phyloP scores from a whole-genome alignment of 35 echinoderm and acorn worm genomes.

The Acanthaster planci region DNA sequence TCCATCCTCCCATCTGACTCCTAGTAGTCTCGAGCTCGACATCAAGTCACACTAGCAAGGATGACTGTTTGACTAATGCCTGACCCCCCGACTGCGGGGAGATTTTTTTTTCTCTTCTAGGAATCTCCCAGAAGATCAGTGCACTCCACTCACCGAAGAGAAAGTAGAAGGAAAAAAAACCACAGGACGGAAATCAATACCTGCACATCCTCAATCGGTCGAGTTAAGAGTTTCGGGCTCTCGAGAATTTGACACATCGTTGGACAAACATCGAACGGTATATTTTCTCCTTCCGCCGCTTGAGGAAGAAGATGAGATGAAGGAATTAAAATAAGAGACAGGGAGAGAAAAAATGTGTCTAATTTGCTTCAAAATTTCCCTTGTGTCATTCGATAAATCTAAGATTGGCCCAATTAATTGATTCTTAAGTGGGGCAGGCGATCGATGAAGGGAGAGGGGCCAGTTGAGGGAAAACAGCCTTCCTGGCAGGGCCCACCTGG shows the following conservation, averaged over 20 bases:
- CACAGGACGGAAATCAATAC: not conserved
- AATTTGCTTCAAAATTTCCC: slow-evolving; percentile 12
- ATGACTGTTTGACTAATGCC: slow-evolving; percentile 31
- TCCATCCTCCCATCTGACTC: slow-evolving; percentile 1
- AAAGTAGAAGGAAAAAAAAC: not conserved
- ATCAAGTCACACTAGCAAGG: not conserved
- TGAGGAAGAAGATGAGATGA: too few species aligned
- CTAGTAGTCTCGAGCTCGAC: not conserved
- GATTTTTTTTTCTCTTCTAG: not conserved
- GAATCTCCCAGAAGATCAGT: not conserved
- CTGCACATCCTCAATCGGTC: not conserved
- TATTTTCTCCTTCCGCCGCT: not conserved
- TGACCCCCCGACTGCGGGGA: not conserved
- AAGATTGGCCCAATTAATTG: slow-evolving; percentile 23
- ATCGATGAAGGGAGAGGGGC: not conserved
- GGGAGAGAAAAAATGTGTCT: not conserved
- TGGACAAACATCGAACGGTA: slow-evolving; percentile 6
- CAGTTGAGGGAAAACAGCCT: not conserved
- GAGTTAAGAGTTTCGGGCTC: slow-evolving; percentile 16
- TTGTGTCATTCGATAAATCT: slow-evolving; percentile 20
- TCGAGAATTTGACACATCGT: slow-evolving; percentile 15
- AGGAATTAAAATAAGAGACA: not conserved
- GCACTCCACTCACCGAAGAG: not conserved
- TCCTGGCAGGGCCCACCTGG: slow-evolving; percentile 6
- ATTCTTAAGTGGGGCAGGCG: slow-evolving; percentile 7